Evolutionary conservation across 2,797 vertebrate species (phyloP).

Genomic region (Lepidocolaptes lacrymiger): DNA sequence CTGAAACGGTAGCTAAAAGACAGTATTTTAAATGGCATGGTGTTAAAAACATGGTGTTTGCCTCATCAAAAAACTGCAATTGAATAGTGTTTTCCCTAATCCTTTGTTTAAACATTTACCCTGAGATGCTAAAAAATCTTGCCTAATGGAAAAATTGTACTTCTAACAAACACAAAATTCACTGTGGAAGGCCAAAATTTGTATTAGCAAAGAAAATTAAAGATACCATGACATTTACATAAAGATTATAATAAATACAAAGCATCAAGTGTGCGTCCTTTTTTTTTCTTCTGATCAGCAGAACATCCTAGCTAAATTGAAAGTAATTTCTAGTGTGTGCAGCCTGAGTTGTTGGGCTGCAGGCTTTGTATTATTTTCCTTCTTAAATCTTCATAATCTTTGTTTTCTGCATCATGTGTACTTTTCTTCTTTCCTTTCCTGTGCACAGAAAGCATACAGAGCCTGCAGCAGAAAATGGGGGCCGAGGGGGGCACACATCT

Average conservation of each 20-base stretch:
- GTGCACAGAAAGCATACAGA: conserved; percentile 75
- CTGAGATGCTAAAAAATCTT: conserved; percentile 45
- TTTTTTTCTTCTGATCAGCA: not conserved
- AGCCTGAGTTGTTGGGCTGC: not conserved
- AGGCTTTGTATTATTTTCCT: not conserved
- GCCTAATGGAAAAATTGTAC: conserved; percentile 43
- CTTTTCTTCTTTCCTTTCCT: conserved; percentile 76
- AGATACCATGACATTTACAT: conserved; percentile 26
- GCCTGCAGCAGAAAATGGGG: conserved; percentile 45
- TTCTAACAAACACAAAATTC: conserved; percentile 59
- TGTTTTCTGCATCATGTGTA: conserved; percentile 38
- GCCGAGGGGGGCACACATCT: conserved; percentile 36
- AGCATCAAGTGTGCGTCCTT: not conserved
- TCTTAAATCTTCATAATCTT: conserved; percentile 39
- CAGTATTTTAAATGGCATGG: conserved; percentile 14
- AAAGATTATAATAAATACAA: conserved; percentile 11
- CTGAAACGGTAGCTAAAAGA: not conserved
- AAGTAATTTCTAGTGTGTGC: conserved; percentile 30
- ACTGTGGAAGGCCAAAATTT: conserved; percentile 26
- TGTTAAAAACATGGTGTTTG: conserved; percentile 13
- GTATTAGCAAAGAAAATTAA: conserved; percentile 53
- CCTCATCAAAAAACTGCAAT: conserved; percentile 43
- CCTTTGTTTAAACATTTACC: conserved; percentile 48
- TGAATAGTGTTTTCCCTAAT: not conserved
- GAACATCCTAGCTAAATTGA: conserved; percentile 48